Evolutionary conservation across 2,797 vertebrate genomes (phyloP).

Genomic region (Chelon auratus): DNA sequence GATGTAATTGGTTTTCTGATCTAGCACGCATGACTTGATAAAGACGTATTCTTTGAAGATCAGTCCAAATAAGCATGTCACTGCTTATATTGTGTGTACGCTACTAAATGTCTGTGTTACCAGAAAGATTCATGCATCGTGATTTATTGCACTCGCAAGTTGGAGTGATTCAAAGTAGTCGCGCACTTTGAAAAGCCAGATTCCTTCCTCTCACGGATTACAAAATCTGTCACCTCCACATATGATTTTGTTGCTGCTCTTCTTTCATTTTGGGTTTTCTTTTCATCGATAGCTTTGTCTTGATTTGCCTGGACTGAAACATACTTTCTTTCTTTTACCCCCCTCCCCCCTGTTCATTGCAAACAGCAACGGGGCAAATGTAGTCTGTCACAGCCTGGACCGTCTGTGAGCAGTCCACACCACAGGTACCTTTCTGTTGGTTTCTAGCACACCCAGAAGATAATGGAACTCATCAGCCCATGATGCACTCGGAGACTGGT

Average conservation of each 20-base stretch:
- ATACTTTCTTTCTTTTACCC: conserved; percentile 97
- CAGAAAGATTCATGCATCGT: conserved; percentile 51
- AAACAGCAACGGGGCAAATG: conserved; percentile 98
- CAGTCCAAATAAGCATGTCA: conserved; percentile 72
- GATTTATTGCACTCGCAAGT: conserved; percentile 23
- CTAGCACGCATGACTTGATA: conserved; percentile 32
- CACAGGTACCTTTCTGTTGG: conserved; percentile 99
- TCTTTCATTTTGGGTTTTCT: conserved; percentile 83
- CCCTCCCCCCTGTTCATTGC: conserved; percentile 93
- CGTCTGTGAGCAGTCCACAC: conserved; percentile 95
- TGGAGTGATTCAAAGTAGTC: conserved; percentile 55
- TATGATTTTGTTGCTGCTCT: conserved; percentile 91
- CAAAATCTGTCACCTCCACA: conserved; percentile 82
- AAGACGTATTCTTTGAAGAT: conserved; percentile 25
- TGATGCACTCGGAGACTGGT: conserved; percentile 70
- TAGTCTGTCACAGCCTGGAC: conserved; percentile 96
- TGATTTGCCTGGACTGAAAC: conserved; percentile 99
- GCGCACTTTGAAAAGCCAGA: conserved; percentile 88
- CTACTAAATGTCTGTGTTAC: conserved; percentile 55
- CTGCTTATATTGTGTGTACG: conserved; percentile 60
- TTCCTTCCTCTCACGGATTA: conserved; percentile 81
- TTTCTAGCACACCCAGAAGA: conserved; percentile 95
- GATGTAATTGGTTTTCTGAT: conserved; percentile 36
- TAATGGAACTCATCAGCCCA: conserved; percentile 90
- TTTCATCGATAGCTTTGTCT: conserved; percentile 95